These are phyloP conservation scores for Eumeta japonica DNA, from an alignment of 1,140 invertebrate species.

Conservation along the genomic window DNA sequence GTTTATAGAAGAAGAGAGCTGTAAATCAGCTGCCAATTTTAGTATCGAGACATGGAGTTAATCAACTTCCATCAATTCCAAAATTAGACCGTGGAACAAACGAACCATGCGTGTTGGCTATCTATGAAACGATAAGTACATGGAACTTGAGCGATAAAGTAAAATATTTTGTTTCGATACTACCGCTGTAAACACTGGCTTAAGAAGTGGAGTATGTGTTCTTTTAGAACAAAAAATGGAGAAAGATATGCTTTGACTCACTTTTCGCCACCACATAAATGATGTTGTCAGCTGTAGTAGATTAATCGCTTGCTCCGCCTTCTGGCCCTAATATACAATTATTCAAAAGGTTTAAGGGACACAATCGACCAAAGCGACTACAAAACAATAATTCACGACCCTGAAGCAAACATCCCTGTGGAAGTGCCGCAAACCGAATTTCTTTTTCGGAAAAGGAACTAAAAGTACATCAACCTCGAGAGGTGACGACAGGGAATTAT, in stretches of 20 bases:
- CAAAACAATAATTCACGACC: conserved; percentile 6
- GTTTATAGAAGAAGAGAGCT: conserved; percentile 15
- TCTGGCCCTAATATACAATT: conserved; percentile 22
- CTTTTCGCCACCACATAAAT: conserved; percentile 28
- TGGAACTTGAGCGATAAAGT: too few species aligned
- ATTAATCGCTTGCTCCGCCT: conserved; percentile 12
- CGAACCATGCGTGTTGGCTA: conserved; percentile 14
- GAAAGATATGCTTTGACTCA: too few species aligned
- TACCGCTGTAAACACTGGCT: conserved; percentile 27
- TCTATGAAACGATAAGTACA: conserved; percentile 15
- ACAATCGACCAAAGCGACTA: conserved; percentile 19
- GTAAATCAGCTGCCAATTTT: conserved; percentile 26
- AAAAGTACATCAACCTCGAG: conserved; percentile 16
- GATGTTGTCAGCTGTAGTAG: conserved; percentile 18
- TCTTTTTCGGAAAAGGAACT: conserved; percentile 13
- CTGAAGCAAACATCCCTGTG: conserved; percentile 2
- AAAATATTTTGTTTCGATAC: conserved; percentile 33
- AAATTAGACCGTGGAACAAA: conserved; percentile 19
- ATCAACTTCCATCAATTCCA: conserved; percentile 25
- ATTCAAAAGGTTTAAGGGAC: conserved; percentile 25
- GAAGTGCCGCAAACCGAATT: conserved; percentile 11
- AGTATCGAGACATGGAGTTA: conserved; percentile 16
- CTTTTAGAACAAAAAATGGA: too few species aligned
- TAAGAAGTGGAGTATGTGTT: conserved; percentile 19
- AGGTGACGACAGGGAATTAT: conserved; percentile 22